A percentile compares a stretch with the other conserved stretches of the same genome.
Evolutionary conservation across 2,113 vertebrate genomes (phyloP).

Genomic region (Bos indicus): DNA sequence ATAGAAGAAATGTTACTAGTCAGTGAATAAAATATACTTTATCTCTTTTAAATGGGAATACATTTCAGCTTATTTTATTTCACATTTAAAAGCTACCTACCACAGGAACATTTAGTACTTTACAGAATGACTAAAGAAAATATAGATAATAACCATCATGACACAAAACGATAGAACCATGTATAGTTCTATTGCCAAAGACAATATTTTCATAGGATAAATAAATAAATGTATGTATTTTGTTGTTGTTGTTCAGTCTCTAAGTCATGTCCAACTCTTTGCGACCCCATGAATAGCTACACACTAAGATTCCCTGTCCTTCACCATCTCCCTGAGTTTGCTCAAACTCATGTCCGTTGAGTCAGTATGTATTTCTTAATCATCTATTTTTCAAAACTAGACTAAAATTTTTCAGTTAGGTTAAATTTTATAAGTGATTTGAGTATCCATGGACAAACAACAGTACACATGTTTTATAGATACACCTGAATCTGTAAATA

Average conservation of each 20-base stretch:
- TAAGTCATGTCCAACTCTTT: neutral
- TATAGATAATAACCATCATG: neutral
- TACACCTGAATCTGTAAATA: conserved; percentile 6
- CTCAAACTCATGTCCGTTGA: neutral
- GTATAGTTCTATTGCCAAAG: neutral
- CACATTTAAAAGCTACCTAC: neutral
- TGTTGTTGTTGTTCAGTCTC: neutral
- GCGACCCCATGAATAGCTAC: neutral
- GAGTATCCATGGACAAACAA: neutral
- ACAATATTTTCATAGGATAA: neutral
- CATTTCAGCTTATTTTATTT: neutral
- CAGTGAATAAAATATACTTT: neutral
- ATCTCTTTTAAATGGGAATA: neutral
- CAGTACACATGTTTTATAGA: neutral
- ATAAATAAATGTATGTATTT: neutral
- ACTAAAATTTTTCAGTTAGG: neutral
- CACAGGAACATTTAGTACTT: neutral
- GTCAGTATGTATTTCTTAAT: neutral
- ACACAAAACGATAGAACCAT: neutral
- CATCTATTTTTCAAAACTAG: neutral
- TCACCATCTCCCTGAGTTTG: neutral
- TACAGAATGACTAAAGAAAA: conserved; percentile 11
- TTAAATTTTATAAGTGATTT: neutral
- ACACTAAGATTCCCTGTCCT: neutral
- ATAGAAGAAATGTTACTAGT: neutral